A percentile compares a stretch with the other conserved stretches of the same genome.
Conservation (phyloP, 2,113 vertebrate genomes). For the Nothoprocta pentlandii region DNA sequence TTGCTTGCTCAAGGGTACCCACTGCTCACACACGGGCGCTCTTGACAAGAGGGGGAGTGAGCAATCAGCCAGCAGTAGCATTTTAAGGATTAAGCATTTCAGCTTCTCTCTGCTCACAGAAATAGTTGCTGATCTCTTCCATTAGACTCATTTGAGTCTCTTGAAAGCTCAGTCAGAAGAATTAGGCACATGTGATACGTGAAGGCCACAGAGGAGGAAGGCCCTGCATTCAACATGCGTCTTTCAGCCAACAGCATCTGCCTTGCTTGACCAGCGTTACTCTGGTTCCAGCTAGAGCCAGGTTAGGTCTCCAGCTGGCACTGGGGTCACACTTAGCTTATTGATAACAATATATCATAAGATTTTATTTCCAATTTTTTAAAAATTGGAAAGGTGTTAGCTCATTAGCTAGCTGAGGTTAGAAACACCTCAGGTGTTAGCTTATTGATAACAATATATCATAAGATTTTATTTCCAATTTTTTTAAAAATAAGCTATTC, state of each 20-base stretch:
- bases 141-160: neutral
- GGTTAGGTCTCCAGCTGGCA: neutral
- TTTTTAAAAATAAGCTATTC: neutral
- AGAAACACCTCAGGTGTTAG: too few species aligned
- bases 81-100: neutral
- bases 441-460: too few species aligned
- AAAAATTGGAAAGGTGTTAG: too few species aligned
- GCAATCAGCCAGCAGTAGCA: neutral
- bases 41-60: rapidly evolving
- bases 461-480: too few species aligned
- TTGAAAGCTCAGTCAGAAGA: neutral
- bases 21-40: neutral
- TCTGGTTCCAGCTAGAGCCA: neutral
- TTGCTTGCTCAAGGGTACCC: neutral
- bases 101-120: neutral
- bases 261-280: neutral
- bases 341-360: neutral
- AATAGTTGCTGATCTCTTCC: neutral
- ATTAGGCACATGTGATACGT: neutral
- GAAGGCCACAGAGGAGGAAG: neutral
- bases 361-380: neutral
- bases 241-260: neutral
- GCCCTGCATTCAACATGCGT: neutral
- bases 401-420: too few species aligned
- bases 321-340: neutral